Percentiles rank a stretch among this genome's conserved stretches.
Conservation (phyloP, 2,888 invertebrate species). For the Ophioninae sp. region DNA sequence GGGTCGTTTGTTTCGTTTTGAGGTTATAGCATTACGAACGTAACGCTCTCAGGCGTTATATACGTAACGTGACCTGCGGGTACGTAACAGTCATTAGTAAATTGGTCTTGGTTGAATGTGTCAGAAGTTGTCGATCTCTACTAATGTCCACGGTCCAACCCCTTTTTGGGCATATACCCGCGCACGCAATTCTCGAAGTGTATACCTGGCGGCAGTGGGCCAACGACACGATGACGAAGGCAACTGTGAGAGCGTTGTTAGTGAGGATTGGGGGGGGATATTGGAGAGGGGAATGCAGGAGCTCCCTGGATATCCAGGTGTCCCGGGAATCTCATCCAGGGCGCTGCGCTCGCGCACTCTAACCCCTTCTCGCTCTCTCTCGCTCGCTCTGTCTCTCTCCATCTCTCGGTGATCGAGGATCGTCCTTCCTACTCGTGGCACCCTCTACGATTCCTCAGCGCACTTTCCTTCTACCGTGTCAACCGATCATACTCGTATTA, state of each 20-base stretch:
- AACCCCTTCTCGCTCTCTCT: constrained; percentile 56
- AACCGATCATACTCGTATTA: constrained; percentile 1
- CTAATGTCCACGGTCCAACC: not conserved
- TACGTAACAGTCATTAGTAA: not conserved
- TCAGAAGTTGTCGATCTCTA: not conserved
- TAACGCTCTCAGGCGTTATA: not conserved
- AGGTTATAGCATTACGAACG: not conserved
- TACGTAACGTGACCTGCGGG: not conserved
- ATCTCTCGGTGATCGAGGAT: not conserved
- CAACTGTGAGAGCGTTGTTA: constrained; percentile 3
- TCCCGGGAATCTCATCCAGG: constrained; percentile 70
- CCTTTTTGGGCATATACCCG: not conserved
- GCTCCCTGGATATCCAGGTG: constrained; percentile 71
- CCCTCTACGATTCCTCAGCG: not conserved
- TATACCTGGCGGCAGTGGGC: constrained; percentile 39
- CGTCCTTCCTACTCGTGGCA: not conserved
- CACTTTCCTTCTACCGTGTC: not conserved
- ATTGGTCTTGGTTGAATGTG: constrained; percentile 14
- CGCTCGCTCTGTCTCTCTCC: constrained; percentile 16
- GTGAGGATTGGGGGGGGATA: too few relatives aligned
- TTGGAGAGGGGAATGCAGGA: constrained; percentile 33
- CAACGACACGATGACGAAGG: constrained; percentile 32
- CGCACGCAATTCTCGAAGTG: constrained; percentile 1
- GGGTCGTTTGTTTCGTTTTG: not conserved
- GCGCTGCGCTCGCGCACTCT: constrained; percentile 69